phyloP scores from a whole-genome alignment of 2,113 vertebrate genomes.

The Xenotilapia caudafasciata region DNA sequence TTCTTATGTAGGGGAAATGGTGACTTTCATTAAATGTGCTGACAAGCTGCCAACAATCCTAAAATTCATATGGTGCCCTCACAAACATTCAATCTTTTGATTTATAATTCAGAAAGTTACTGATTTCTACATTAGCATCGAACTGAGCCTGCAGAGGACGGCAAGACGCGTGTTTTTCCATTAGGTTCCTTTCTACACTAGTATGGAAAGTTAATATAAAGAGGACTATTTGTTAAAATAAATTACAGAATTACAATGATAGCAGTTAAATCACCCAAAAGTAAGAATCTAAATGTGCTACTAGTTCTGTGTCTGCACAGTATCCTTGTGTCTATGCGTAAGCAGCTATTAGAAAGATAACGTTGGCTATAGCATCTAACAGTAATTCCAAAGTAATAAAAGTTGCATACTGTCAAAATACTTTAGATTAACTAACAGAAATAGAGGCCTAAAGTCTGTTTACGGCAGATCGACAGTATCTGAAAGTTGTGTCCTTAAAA shows the following conservation, averaged over 20 bases:
- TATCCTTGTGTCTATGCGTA: background rate
- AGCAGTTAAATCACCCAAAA: background rate
- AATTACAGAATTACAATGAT: background rate
- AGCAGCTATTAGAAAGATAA: background rate
- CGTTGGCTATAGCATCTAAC: background rate
- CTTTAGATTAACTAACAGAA: background rate
- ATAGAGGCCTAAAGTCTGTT: background rate
- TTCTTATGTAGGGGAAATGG: background rate
- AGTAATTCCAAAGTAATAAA: background rate
- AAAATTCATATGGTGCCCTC: background rate
- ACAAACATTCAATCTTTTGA: background rate
- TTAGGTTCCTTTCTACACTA: background rate
- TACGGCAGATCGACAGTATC: fast-evolving
- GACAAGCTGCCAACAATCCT: background rate
- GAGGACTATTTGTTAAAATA: background rate
- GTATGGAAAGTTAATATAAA: background rate
- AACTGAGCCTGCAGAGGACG: background rate
- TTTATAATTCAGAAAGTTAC: background rate
- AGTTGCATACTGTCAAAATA: background rate
- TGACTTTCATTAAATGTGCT: background rate
- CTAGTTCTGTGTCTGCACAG: background rate
- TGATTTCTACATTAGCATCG: background rate
- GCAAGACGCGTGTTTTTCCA: fast-evolving
- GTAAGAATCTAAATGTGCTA: background rate
- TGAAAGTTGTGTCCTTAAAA: background rate